phyloP scores from a whole-genome alignment of 1,140 invertebrate species.

The Ceratitis capitata region DNA sequence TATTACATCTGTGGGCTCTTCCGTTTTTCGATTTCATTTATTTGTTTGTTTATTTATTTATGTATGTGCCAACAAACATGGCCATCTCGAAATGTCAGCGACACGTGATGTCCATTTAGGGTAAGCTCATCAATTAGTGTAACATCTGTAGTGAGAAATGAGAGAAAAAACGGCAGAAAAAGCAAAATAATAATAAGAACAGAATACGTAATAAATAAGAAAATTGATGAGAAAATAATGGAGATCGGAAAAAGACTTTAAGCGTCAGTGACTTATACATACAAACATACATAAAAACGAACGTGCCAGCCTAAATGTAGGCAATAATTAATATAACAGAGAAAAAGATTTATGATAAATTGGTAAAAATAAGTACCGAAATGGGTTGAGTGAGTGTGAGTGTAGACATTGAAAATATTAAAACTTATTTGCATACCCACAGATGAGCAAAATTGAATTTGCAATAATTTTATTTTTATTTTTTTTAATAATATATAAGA shows the following conservation, averaged over 20 bases:
- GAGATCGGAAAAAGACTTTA: neutral
- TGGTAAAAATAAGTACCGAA: too few relatives aligned
- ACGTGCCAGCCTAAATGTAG: neutral
- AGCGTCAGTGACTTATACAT: neutral
- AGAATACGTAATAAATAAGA: neutral
- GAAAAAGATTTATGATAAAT: neutral
- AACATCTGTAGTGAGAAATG: conserved; percentile 21
- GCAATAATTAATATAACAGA: neutral
- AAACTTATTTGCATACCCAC: too few relatives aligned
- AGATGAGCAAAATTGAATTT: too few relatives aligned
- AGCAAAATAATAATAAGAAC: too few relatives aligned
- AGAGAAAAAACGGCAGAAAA: neutral
- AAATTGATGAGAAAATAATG: conserved; percentile 20
- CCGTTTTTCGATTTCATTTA: neutral
- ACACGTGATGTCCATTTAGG: conserved; percentile 37
- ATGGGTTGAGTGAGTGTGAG: too few relatives aligned
- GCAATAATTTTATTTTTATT: too few relatives aligned
- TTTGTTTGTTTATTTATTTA: neutral
- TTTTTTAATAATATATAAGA: too few relatives aligned
- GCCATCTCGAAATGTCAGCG: conserved; percentile 1
- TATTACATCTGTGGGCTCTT: neutral
- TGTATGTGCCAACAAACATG: neutral
- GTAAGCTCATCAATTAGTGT: conserved; percentile 35
- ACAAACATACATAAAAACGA: too few relatives aligned
- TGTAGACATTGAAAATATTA: too few relatives aligned